Evolutionary conservation across 2,797 vertebrate species (phyloP).

Genomic region (Echeneis naucrates): DNA sequence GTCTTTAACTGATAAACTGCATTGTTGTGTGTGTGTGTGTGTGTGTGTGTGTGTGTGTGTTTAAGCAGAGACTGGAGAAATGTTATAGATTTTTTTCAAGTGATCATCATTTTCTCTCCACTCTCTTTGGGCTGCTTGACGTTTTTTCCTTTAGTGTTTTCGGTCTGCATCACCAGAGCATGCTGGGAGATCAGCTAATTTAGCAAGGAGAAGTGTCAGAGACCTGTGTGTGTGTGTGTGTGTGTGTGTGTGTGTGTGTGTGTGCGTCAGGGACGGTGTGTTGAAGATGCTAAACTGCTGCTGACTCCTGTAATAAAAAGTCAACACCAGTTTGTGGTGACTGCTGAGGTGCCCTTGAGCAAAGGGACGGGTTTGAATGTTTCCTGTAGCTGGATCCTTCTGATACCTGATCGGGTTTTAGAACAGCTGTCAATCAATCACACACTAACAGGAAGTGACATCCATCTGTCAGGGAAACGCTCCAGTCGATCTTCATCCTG

Average conservation of each 20-base stretch:
- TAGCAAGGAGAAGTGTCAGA: conserved; percentile 20
- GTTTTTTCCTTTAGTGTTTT: conserved; percentile 58
- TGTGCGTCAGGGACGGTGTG: conserved; percentile 8
- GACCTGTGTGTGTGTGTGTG: conserved; percentile 18
- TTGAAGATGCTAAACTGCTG: conserved; percentile 41
- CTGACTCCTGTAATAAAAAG: conserved; percentile 32
- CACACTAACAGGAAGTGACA: too few relatives aligned
- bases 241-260: conserved; percentile 35
- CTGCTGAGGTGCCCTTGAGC: not conserved
- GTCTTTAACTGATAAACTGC: conserved; percentile 24
- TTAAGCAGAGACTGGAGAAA: conserved; percentile 20
- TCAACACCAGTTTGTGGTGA: not conserved
- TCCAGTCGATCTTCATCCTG: too few relatives aligned
- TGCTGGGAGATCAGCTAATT: conserved; percentile 64
- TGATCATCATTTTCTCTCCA: conserved; percentile 57
- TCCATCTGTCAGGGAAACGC: too few relatives aligned
- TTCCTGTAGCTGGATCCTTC: not conserved
- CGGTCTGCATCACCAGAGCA: conserved; percentile 67
- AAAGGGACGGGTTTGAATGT: not conserved
- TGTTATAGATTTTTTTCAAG: conserved; percentile 64
- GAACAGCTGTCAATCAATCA: too few relatives aligned
- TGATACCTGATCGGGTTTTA: not conserved
- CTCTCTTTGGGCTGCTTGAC: conserved; percentile 24
- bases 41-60: conserved; percentile 24
- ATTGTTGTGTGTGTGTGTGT: not conserved